phyloP scores from a whole-genome alignment of 2,113 vertebrate species.

The Puffinus mauretanicus region DNA sequence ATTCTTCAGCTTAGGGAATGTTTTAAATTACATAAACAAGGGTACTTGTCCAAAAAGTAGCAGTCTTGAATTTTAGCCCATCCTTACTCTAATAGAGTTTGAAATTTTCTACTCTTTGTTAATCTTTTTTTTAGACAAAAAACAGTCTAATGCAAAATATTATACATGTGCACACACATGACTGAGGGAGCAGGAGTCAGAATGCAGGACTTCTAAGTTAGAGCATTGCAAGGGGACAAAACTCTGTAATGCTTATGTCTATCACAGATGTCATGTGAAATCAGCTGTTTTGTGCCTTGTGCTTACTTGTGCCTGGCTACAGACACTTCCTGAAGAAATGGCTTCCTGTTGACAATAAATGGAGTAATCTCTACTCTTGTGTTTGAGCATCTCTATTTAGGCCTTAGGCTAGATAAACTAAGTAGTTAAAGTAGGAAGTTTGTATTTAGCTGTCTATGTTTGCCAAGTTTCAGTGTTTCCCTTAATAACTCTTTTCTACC shows the following conservation, averaged over 20 bases:
- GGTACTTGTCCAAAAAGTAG: background rate
- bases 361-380: background rate
- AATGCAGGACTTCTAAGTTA: background rate
- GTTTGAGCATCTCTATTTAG: background rate
- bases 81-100: background rate
- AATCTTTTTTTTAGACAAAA: background rate
- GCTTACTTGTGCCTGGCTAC: background rate
- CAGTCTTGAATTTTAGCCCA: background rate
- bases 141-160: background rate
- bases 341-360: background rate
- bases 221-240: accelerated
- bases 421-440: background rate
- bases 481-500: background rate
- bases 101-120: background rate
- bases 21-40: background rate
- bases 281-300: background rate
- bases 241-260: background rate
- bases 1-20: background rate
- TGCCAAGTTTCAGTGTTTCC: background rate
- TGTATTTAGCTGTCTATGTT: background rate
- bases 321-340: background rate
- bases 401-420: background rate
- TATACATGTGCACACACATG: background rate
- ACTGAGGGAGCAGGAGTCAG: background rate
- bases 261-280: background rate